Evolutionary conservation across 2,113 vertebrate species (phyloP).

Genomic region (Upupa epops): DNA sequence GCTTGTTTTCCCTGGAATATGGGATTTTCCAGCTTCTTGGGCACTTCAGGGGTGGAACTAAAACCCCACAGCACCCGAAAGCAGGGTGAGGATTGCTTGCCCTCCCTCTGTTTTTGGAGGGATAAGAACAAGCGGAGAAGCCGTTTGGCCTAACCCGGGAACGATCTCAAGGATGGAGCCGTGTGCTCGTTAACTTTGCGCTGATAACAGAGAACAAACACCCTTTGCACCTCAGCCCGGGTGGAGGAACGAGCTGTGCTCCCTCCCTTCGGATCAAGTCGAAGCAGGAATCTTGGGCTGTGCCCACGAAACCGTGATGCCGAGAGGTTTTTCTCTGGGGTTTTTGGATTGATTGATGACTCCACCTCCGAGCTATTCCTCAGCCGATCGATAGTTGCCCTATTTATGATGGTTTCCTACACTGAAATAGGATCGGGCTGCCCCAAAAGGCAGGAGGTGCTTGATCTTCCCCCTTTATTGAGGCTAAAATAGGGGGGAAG

Average conservation of each 20-base stretch:
- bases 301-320: neutral
- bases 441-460: neutral
- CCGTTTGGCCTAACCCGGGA: too few relatives aligned
- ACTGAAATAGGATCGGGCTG: neutral
- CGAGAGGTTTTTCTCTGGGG: neutral
- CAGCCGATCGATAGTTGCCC: too few relatives aligned
- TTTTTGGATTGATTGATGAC: neutral
- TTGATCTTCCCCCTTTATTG: accelerated
- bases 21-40: too few relatives aligned
- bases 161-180: neutral
- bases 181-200: neutral
- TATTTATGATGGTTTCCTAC: too few relatives aligned
- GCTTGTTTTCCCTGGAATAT: too few relatives aligned
- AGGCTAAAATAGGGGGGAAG: neutral
- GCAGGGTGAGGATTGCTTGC: too few relatives aligned
- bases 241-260: neutral
- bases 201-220: neutral
- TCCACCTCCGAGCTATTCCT: neutral
- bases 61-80: too few relatives aligned
- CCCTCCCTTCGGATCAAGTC: neutral
- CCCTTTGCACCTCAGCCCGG: neutral
- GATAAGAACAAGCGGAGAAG: too few relatives aligned
- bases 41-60: too few relatives aligned
- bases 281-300: slow-evolving; percentile 34
- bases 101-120: too few relatives aligned